Percentiles rank a stretch among this genome's conserved stretches.
These are phyloP conservation scores for Drosophila lowei DNA, from an alignment of 1,140 invertebrate genomes.

Conservation along the genomic window DNA sequence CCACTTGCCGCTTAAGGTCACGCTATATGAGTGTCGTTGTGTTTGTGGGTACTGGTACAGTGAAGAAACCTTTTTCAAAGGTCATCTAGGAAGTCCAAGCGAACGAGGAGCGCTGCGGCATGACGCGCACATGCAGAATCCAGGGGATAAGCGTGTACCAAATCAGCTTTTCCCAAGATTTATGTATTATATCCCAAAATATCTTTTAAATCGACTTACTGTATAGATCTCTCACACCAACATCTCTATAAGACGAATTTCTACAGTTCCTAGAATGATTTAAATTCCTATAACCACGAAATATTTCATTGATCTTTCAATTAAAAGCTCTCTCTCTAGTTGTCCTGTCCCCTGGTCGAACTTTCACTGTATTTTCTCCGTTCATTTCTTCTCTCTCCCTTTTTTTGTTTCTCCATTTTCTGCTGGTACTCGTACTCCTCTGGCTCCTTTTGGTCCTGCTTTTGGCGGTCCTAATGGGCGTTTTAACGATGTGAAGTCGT, in stretches of 20 bases:
- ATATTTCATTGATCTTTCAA: too few relatives aligned
- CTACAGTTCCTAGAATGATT: too few relatives aligned
- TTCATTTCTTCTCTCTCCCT: constrained; percentile 5
- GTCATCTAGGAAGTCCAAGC: neutral
- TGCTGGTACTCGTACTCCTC: neutral
- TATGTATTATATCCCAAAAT: too few relatives aligned
- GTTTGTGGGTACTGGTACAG: constrained; percentile 23
- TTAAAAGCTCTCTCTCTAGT: too few relatives aligned
- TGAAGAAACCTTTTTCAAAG: neutral
- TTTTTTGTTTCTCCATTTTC: constrained; percentile 15
- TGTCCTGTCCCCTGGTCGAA: neutral
- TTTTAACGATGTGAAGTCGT: constrained; percentile 72
- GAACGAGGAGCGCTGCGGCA: neutral
- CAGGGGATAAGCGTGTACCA: too few relatives aligned
- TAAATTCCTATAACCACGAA: too few relatives aligned
- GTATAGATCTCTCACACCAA: too few relatives aligned
- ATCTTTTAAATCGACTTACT: too few relatives aligned
- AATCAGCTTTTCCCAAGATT: too few relatives aligned
- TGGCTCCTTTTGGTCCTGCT: constrained; percentile 16
- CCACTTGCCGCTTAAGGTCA: constrained; percentile 61
- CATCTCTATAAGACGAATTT: too few relatives aligned
- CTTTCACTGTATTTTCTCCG: constrained; percentile 14
- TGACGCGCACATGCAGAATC: too few relatives aligned
- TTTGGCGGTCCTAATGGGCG: constrained; percentile 44
- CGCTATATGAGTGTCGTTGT: constrained; percentile 23